phyloP scores from a whole-genome alignment of 2,797 vertebrate species.

The Zenarchopterus dispar region DNA sequence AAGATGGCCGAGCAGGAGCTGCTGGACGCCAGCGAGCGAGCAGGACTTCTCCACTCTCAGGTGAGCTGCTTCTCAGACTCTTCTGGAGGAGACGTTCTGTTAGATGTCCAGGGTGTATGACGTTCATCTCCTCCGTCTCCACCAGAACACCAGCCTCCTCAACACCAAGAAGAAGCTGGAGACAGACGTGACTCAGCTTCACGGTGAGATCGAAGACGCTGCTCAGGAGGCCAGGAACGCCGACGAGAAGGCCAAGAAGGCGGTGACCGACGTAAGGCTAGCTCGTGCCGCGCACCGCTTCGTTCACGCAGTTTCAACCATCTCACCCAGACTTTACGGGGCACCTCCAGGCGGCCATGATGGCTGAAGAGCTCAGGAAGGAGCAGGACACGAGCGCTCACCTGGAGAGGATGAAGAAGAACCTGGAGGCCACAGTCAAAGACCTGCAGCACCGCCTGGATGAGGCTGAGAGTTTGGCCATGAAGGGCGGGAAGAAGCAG shows the following conservation, averaged over 20 bases:
- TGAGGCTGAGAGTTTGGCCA: too few species aligned
- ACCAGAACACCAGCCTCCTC: conserved; percentile 82
- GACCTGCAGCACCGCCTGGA: too few species aligned
- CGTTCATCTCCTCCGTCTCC: too few species aligned
- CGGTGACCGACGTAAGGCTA: conserved; percentile 82
- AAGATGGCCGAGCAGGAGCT: conserved; percentile 62
- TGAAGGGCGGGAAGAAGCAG: conserved; percentile 87
- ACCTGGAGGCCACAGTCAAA: too few species aligned
- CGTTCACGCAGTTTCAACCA: too few species aligned
- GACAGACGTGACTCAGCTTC: conserved; percentile 79
- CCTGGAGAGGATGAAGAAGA: too few species aligned
- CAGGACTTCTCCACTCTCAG: conserved; percentile 73
- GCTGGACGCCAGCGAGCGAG: too few species aligned
- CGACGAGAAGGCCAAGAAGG: conserved; percentile 88
- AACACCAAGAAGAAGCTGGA: conserved; percentile 86
- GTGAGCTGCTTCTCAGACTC: conserved; percentile 29
- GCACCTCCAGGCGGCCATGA: conserved; percentile 80
- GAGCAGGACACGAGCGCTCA: conserved; percentile 88
- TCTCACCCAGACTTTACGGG: neutral
- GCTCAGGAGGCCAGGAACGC: conserved; percentile 84
- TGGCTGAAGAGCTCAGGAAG: conserved; percentile 89
- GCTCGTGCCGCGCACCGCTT: neutral
- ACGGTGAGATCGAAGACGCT: conserved; percentile 82
- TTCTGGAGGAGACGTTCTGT: neutral
- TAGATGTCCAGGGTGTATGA: too few species aligned